Conservation (phyloP, 2,888 invertebrate species). For the Bugula neritina region DNA sequence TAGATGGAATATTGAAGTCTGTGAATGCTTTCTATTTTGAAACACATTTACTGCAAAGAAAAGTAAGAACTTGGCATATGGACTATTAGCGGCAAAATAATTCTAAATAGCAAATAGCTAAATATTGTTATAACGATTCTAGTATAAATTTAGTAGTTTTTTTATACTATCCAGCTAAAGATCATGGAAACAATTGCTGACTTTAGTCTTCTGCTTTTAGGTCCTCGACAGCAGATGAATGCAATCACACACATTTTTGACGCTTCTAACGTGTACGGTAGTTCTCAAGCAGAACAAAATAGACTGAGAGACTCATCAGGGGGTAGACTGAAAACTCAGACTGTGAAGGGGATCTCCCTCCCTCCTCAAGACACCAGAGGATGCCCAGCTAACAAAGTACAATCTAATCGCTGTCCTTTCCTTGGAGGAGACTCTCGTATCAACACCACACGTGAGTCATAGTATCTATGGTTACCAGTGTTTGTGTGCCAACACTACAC, state of each 20-base stretch:
- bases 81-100: too few relatives aligned
- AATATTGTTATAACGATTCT: too few relatives aligned
- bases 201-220: constrained; percentile 1
- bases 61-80: too few relatives aligned
- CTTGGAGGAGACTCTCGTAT: constrained; percentile 2
- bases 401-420: not conserved
- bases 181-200: too few relatives aligned
- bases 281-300: constrained; percentile 7
- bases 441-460: constrained; percentile 15
- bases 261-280: constrained; percentile 10
- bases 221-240: constrained; percentile 18
- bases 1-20: too few relatives aligned
- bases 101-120: too few relatives aligned
- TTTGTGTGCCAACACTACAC: too few relatives aligned
- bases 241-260: constrained; percentile 15
- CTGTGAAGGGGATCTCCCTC: not conserved
- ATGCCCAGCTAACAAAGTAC: not conserved
- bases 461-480: not conserved
- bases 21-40: too few relatives aligned
- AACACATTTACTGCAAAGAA: too few relatives aligned
- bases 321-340: constrained; percentile 13
- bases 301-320: not conserved
- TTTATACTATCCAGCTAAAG: too few relatives aligned
- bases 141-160: too few relatives aligned
- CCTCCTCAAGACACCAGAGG: not conserved